phyloP scores from a whole-genome alignment of 2,113 vertebrate species.

The Cacatua alba region DNA sequence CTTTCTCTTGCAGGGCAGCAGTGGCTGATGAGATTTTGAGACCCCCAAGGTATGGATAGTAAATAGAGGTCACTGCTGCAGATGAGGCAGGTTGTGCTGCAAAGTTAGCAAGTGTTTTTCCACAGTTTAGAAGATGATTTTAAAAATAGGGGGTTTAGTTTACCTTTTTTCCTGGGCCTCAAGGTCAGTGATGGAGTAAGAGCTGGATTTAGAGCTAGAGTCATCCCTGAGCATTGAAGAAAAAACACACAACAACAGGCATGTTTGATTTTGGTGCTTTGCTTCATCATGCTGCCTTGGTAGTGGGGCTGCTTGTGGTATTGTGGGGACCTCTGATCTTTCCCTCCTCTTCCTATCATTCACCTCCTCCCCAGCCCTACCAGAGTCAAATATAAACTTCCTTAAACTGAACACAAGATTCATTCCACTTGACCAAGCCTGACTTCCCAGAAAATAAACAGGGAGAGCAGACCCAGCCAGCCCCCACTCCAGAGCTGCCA shows the following conservation, averaged over 20 bases:
- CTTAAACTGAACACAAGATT: conserved; percentile 59
- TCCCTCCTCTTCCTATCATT: conserved; percentile 57
- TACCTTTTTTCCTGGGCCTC: background rate
- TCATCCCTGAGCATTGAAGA: background rate
- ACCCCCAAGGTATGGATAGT: background rate
- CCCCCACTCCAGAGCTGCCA: background rate
- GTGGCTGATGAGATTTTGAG: background rate
- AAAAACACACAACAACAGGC: background rate
- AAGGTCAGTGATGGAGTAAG: background rate
- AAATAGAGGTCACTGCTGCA: background rate
- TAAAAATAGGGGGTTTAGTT: background rate
- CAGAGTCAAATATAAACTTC: conserved; percentile 66
- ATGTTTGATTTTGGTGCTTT: conserved; percentile 24
- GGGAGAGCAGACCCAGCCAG: background rate
- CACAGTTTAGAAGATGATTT: background rate
- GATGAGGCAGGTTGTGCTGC: background rate
- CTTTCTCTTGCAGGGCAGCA: background rate
- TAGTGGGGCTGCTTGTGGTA: conserved; percentile 18
- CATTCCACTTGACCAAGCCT: conserved; percentile 51
- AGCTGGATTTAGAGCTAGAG: conserved; percentile 2
- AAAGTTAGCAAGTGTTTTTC: background rate
- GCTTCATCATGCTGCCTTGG: background rate
- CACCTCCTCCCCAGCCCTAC: conserved; percentile 27
- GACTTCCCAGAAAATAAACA: conserved; percentile 62
- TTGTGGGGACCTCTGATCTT: conserved; percentile 6